Base-by-base conservation (phyloP, 2,888 invertebrate species). In the Drosophila seclusa region DNA sequence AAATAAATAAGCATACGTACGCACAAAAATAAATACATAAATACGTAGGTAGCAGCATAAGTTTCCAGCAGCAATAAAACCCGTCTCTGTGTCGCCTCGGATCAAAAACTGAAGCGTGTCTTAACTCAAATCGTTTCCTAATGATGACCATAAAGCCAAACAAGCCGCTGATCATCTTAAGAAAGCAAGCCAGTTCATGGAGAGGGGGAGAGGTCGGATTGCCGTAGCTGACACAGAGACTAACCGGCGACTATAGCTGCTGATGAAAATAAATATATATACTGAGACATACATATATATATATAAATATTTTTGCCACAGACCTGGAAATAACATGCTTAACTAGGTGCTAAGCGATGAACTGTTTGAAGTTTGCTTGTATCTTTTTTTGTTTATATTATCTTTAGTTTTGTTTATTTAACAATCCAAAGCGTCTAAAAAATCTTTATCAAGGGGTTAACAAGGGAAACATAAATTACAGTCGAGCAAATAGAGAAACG, bases 131-230 rank as follows among this genome's bases (percentile, higher is more conserved):
- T 80, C 80, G 80, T 59, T 82, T 75, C 65, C 81, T 73, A 86
- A 85, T 85, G 86, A 71, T 48, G 63, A 64, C 50, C 79, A 68
- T 82, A 70, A 79, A 78, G 61, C 74, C 69, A 55, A 74, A 77
- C 72, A 73, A 76, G 69, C 76, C 55, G 79, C 66, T 58, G 61
- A 68, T 64, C 63, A 61, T 21, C 24, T 13, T 18, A 53, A 45
- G 16, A 13, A 3, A 34, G 31, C 52, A 42, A 40, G 27, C 34
- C 42, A 60, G 38, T 45, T 45, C 24, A 16, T 1, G 32, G 16
- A 42, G 34, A 45, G 34, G 24, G 24, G 29, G 31, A 16, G 6
- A 27, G 21, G 13, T 53, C 48, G 31, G 10, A 16, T 5, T n/a
- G 57, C 2, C 64, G 66, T 54, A 73, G 74, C 53, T 21, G 24